Evolutionary conservation across 2,113 vertebrate species (phyloP), one percentile per base, ranked within the genome.

Genomic region (Empidonax traillii): DNA sequence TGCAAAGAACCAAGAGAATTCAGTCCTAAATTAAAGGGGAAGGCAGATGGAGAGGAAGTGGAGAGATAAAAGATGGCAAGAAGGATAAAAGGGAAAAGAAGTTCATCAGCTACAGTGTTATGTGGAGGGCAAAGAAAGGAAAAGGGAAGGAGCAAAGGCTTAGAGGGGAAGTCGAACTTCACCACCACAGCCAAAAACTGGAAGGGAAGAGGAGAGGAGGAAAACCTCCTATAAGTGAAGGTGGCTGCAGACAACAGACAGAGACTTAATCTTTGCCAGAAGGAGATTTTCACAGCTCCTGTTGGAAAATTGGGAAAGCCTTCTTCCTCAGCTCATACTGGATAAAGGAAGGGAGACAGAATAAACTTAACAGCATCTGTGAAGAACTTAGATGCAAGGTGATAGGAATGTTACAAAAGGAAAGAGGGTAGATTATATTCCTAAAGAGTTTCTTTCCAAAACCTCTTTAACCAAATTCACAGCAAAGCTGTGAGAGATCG

Each of bases 381-480:
- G 52, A 92, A 84, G 33, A 78, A 43, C 18, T 46, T 66, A 47
- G 21, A 74, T 67, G 66, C n/a, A 75, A 89, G 21, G 37, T 62
- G 28, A 69, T 58, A 83, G 51, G 33, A 85, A 72, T 52, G 37
- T 85, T 78, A 47, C 18, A 62, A 31, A 88, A 72, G 18, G 39
- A 89, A 93, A 92, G 17, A 78, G 82, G 13, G 21, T 67, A 55
- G 63, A 66, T 90, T 88, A 53, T 81, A 88, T 88, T 93, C 61
- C 43, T 86, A 22, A 92, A 93, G 68, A 78, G 86, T 86, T 86
- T 84, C 13, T 94, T 96, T 87, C 51, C 33, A 49, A 69, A 92
- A 75, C 30, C 28, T 87, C 69, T 69, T 93, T 90, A 92, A 86
- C 31, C 33, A 75, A 59, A 84, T 71, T 90, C 72, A 93, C 31